A percentile compares a stretch with the other conserved stretches of the same genome.
Evolutionary conservation across 92 coral and sea anemone species (phyloP).

Genomic region (Palythoa grandiflora): DNA sequence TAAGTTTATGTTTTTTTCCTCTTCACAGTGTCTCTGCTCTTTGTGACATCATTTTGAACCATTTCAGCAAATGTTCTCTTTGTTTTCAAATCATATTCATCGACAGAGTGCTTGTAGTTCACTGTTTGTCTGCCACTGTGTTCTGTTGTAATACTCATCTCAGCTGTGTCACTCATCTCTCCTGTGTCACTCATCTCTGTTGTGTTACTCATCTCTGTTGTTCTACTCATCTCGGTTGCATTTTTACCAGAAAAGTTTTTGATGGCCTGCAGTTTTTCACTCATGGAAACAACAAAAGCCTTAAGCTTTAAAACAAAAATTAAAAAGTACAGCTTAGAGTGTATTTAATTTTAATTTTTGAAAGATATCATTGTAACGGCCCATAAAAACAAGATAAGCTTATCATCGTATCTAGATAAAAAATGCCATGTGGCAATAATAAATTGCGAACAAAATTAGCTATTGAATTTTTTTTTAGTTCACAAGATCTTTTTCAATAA

Average conservation of each 20-base stretch:
- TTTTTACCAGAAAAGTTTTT: neutral
- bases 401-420: too few relatives aligned
- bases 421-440: too few relatives aligned
- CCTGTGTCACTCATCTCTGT: neutral
- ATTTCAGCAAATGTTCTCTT: slow-evolving; percentile 1
- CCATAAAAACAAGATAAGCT: too few relatives aligned
- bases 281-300: slow-evolving; percentile 22
- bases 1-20: slow-evolving; percentile 17
- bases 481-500: too few relatives aligned
- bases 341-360: too few relatives aligned
- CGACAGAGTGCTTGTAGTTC: neutral
- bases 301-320: slow-evolving; percentile 15
- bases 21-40: slow-evolving; percentile 6
- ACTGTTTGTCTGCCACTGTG: neutral
- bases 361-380: too few relatives aligned
- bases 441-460: too few relatives aligned
- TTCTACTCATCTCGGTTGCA: neutral
- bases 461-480: too few relatives aligned
- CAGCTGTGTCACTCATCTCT: neutral
- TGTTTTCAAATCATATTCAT: neutral
- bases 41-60: neutral
- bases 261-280: slow-evolving; percentile 28
- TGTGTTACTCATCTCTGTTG: neutral
- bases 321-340: neutral
- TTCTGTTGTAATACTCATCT: neutral